Base-by-base conservation (phyloP, 1,140 invertebrate genomes). In the Brachionus rotundiformis region DNA sequence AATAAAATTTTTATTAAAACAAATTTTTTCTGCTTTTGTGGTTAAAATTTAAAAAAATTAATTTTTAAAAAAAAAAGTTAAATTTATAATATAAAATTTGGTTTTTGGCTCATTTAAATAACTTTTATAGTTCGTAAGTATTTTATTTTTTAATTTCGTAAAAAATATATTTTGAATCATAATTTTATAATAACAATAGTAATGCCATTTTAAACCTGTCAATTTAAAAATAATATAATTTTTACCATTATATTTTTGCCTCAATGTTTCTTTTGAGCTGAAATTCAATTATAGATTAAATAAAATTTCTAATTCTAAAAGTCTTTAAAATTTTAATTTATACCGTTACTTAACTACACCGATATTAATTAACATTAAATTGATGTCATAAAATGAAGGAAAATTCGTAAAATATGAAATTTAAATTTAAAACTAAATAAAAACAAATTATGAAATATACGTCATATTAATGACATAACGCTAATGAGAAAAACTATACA, bases 251-350 rank as follows among this genome's bases (percentile, higher is more conserved):
- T 5, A 4, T 19, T 7, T 54, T 4, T 54, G 47, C 0, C 7
- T 54, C 16, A 54, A 54, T 54, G 47, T 54, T 54, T 54, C 47
- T 54, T 54, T 54, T 54, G 47, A 54, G 23, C 23, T 8, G 8
- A 54, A 54, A 54, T 54, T 54, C 47, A 54, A 54, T 54, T 16
- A 16, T 54, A n/a, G n/a, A n/a, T n/a, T n/a, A n/a, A n/a, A n/a
- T n/a, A 6, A 54, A 54, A 54, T 54, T 8, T 54, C 23, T 8
- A 54, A 7, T 54, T 54, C 0, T 6, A 41, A 41, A 39, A 13
- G 39, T 13, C 11, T 13, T 41, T 41, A 19, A 49, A 16, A 49
- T 49, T 49, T 49, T 16, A 41, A 41, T 41, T 54, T 25, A 54
- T 19, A 19, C 8, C 19, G 47, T 54, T 54, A 23, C 47, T 10